Conservation (phyloP, 2,888 invertebrate genomes). For the Mythimna lalbum region DNA sequence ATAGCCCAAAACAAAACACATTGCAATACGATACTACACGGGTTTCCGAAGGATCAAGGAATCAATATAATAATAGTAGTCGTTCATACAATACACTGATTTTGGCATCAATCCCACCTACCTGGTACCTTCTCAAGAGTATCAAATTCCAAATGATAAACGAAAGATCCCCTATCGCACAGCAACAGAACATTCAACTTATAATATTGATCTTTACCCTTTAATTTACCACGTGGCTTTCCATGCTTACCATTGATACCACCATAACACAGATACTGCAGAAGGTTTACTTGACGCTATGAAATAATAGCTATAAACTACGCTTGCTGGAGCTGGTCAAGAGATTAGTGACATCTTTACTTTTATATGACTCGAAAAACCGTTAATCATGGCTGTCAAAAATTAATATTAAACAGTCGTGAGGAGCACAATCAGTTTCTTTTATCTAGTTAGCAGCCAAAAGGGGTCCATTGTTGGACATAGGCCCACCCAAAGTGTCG, state of each 20-base stretch:
- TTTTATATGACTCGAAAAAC: no score
- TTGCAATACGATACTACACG: background rate
- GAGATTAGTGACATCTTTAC: background rate
- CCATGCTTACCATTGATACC: background rate
- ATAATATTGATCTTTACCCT: constrained; percentile 49
- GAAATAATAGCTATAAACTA: background rate
- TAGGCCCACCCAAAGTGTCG: no score
- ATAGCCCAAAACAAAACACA: background rate
- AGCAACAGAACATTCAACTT: constrained; percentile 29
- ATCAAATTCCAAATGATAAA: constrained; percentile 38
- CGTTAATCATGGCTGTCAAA: no score
- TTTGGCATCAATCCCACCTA: constrained; percentile 9
- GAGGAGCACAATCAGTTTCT: no score
- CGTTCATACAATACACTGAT: background rate
- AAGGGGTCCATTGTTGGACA: no score
- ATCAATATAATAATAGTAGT: background rate
- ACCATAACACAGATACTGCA: background rate
- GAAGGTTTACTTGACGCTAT: constrained; percentile 7
- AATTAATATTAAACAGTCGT: no score
- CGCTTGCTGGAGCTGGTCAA: background rate
- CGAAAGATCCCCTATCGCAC: constrained; percentile 35
- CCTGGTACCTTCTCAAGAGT: constrained; percentile 30
- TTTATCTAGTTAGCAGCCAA: no score
- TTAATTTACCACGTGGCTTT: constrained; percentile 26
- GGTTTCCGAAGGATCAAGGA: background rate